Evolutionary conservation across 2,888 invertebrate species (phyloP), one percentile per base, ranked within the genome.

Genomic region (Neuroscelio doddi): DNA sequence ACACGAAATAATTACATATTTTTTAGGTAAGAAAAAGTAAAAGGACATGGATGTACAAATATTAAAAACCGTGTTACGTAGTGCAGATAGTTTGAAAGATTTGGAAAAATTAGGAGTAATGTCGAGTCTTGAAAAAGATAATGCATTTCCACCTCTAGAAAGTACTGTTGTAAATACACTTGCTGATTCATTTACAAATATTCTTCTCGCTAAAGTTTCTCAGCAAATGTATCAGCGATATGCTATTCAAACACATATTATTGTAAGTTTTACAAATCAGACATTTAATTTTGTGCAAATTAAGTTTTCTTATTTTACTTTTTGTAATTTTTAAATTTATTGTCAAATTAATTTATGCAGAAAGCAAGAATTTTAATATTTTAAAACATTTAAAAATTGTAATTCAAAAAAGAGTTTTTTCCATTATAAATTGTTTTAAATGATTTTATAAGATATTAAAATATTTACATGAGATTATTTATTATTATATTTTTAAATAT

Each of bases 171-270:
- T 51, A 15, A 45, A 38, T 26, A 51, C 59, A 9, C 41, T 64
- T 41, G 55, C 64, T 16, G 9, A 10, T 24, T 65, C 65, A 0
- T 42, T 65, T 15, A 34, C 56, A 1, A 56, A 61, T 44, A 30
- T 56, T 7, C 21, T 65, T n/a, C 42, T 44, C n/a, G 32, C 44
- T n/a, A 56, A 52, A 39, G 65, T 65, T 7, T 65, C 65, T 7
- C 36, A 44, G 7, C 46, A 65, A 14, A 50, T 65, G 53, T 30
- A 49, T 49, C 65, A 65, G 44, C 46, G 65, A 24, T 30, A 61
- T 49, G 47, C 42, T 10, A 61, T 61, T 61, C 61, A 65, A 38
- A 39, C 46, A 21, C 38, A 29, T 44, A 30, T 65, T 15, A 10
- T 42, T 44, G 65, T 61, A 49, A 52, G 52, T 65, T 52, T 58